Percentiles rank a stretch among this genome's conserved stretches.
phyloP scores from a whole-genome alignment of 92 coral and sea anemone species.

The Muricea muricata region DNA sequence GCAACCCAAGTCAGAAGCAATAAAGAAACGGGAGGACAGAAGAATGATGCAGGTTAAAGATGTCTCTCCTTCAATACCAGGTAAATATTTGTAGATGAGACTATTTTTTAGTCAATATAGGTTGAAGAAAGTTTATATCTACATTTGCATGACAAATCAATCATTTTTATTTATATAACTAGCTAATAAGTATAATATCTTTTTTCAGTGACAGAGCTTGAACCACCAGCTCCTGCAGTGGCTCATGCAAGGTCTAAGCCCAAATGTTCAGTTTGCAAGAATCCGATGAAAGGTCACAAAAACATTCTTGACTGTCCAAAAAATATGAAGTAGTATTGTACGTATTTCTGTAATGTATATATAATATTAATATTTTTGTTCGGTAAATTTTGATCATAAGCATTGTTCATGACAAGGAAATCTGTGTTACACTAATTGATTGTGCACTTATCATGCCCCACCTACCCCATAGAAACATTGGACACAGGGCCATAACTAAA shows the following conservation, averaged over 20 bases:
- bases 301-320: conserved; percentile 15
- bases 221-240: conserved; percentile 16
- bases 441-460: not conserved
- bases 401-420: too few species aligned
- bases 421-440: not conserved
- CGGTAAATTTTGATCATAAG: not conserved
- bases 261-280: conserved; percentile 23
- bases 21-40: conserved; percentile 24
- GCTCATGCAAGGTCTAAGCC: conserved; percentile 22
- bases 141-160: not conserved
- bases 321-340: conserved; percentile 12
- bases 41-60: conserved; percentile 37
- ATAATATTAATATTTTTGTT: conserved; percentile 1
- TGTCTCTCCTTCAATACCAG: conserved; percentile 45
- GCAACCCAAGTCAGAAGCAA: conserved; percentile 32
- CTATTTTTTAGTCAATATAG: not conserved
- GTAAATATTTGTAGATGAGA: conserved; percentile 2
- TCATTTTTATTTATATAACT: too few species aligned
- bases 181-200: too few species aligned
- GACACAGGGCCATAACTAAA: too few species aligned
- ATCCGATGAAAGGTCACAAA: conserved; percentile 23
- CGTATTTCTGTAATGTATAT: not conserved
- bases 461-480: not conserved
- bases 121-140: not conserved
- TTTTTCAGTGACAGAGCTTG: not conserved